These are phyloP conservation scores for Philaenus spumarius DNA, from an alignment of 1,140 invertebrate species.

Conservation along the genomic window DNA sequence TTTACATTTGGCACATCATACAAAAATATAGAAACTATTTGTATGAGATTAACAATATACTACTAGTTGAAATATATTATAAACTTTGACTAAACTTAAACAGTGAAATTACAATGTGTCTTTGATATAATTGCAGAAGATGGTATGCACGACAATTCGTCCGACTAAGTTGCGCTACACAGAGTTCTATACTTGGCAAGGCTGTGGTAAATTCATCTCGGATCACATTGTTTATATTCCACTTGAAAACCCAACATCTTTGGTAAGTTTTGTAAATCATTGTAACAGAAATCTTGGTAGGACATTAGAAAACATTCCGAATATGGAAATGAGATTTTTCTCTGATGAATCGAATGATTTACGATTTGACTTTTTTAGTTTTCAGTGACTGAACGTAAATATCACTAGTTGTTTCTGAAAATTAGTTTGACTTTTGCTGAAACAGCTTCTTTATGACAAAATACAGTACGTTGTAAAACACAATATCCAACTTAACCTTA, in stretches of 20 bases:
- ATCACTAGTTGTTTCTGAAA: too few relatives aligned
- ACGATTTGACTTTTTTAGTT: too few relatives aligned
- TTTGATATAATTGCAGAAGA: slow-evolving; percentile 15
- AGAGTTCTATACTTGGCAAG: slow-evolving; percentile 52
- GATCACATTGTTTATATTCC: slow-evolving; percentile 56
- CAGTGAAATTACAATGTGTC: neutral
- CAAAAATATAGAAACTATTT: slow-evolving; percentile 11
- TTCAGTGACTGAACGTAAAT: too few relatives aligned
- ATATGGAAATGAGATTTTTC: too few relatives aligned
- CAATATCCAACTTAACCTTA: too few relatives aligned
- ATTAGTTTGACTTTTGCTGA: too few relatives aligned
- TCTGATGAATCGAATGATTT: too few relatives aligned
- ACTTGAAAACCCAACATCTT: slow-evolving; percentile 7
- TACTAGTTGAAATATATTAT: neutral
- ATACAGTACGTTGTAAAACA: too few relatives aligned
- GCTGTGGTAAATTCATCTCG: slow-evolving; percentile 49
- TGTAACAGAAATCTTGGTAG: too few relatives aligned
- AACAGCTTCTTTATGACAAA: too few relatives aligned
- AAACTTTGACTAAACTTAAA: slow-evolving; percentile 3
- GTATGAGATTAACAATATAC: neutral
- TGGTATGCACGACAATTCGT: slow-evolving; percentile 58
- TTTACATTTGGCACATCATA: slow-evolving; percentile 12
- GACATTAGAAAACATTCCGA: too few relatives aligned
- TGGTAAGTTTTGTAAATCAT: too few relatives aligned
- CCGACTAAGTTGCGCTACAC: slow-evolving; percentile 53